Evolutionary conservation across 2,113 vertebrate genomes (phyloP).

Genomic region (Pelecanoides urinatrix): DNA sequence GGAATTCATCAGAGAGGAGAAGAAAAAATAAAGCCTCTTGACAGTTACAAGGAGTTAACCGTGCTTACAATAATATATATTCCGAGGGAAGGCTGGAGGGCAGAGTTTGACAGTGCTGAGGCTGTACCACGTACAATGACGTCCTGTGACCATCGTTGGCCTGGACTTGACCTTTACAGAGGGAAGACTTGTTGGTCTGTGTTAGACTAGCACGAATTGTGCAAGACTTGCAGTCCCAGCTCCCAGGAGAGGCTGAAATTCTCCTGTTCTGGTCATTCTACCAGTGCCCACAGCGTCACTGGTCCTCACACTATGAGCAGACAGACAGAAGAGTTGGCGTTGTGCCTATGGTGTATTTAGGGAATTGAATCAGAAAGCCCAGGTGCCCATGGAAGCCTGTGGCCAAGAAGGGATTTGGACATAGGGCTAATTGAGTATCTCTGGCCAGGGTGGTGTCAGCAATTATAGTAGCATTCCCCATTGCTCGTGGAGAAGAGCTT

Average conservation of each 20-base stretch:
- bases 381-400: neutral
- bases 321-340: neutral
- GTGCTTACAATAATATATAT: neutral
- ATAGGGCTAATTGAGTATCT: neutral
- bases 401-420: neutral
- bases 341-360: neutral
- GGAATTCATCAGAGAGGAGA: conserved; percentile 8
- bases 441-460: neutral
- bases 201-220: neutral
- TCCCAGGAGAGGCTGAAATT: neutral
- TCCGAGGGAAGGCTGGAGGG: neutral
- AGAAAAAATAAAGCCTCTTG: neutral
- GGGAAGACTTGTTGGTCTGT: neutral
- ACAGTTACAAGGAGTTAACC: conserved; percentile 17
- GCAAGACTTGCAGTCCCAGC: neutral
- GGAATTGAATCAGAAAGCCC: neutral
- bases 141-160: neutral
- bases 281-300: neutral
- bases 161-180: neutral
- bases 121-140: neutral
- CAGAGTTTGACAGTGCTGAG: neutral
- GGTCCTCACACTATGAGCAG: neutral
- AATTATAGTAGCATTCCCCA: neutral
- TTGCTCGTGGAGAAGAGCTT: neutral
- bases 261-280: neutral